phyloP scores from a whole-genome alignment of 2,797 vertebrate species.

The Brachyrhaphis roseni region DNA sequence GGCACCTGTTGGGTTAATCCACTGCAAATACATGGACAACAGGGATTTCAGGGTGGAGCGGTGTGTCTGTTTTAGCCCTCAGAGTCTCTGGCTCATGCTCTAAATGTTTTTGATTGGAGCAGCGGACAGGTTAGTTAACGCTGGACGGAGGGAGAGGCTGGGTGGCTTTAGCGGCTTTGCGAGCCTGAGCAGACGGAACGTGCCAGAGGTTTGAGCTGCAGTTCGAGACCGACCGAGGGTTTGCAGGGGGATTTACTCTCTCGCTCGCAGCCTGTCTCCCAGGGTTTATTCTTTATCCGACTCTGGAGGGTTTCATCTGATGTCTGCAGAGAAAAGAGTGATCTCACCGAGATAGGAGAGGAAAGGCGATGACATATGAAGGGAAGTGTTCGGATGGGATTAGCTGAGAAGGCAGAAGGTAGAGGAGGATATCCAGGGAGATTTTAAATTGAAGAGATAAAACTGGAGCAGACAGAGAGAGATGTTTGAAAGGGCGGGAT shows the following conservation, averaged over 20 bases:
- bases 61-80: constrained; percentile 41
- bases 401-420: constrained; percentile 23
- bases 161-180: constrained; percentile 64
- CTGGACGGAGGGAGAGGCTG: constrained; percentile 43
- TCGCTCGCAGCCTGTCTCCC: constrained; percentile 52
- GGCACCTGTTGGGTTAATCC: constrained; percentile 75
- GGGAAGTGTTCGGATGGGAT: constrained; percentile 31
- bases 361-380: constrained; percentile 21
- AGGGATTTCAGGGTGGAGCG: not conserved
- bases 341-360: constrained; percentile 22
- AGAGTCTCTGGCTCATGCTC: constrained; percentile 41
- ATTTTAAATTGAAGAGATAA: constrained; percentile 30
- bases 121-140: constrained; percentile 61
- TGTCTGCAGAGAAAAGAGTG: constrained; percentile 43
- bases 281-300: constrained; percentile 68
- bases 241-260: constrained; percentile 54
- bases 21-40: constrained; percentile 23
- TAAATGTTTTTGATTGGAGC: constrained; percentile 70
- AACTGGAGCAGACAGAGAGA: constrained; percentile 18
- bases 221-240: constrained; percentile 7
- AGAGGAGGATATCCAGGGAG: constrained; percentile 42
- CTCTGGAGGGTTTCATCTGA: constrained; percentile 51
- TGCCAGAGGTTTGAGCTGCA: constrained; percentile 58
- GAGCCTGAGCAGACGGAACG: constrained; percentile 51
- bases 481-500: constrained; percentile 9